Base-by-base conservation (phyloP, 2,797 vertebrate species). In the Echiichthys vipera region DNA sequence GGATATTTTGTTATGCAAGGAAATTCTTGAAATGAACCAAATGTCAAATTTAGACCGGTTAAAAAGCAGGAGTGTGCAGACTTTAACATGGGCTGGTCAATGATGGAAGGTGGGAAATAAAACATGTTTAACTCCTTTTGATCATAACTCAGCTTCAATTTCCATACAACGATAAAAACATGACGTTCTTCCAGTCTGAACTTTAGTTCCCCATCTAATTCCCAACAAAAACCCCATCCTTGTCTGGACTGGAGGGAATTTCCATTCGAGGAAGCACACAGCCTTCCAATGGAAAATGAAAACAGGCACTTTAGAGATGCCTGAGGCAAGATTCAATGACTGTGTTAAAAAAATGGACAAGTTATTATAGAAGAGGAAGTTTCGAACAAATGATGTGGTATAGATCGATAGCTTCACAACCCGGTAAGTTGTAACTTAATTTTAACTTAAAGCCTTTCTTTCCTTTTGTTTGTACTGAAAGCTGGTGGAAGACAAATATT, bases 211-310 rank as follows among this genome's bases (percentile, higher is more conserved):
- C 84, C 76, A 71, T 88, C 46, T 56, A 87, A 45, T 77, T 84
- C 71, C 69, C 58, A 76, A 67, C 56, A 82, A 88, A 90, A 86
- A 84, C 66, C 88, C 80, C 84, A 81, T 71, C 75, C 61, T 7
- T 87, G 71, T 80, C 71, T 75, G 68, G 59, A 78, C 65, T 55
- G 68, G 61, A 75, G 86, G 88, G 88, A 75, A 61, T 90, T 91
- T 91, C 89, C 89, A 74, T 80, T 30, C 46, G n/a, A 63, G 85
- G 83, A 81, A 56, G 42, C 29, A 66, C 63, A 57, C 29, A 77
- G 74, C 43, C 68, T 77, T 89, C 66, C 42, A 43, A 67, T 84
- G 68, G 69, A 81, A 74, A 78, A 65, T 61, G 9, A 65, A 45
- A 59, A 75, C 61, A 66, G 71, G 73, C 34, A 66, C 22, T 6